A percentile compares a stretch with the other conserved stretches of the same genome.
These are phyloP conservation scores for Ophraella communa DNA, from an alignment of 2,888 invertebrate species.

Conservation along the genomic window DNA sequence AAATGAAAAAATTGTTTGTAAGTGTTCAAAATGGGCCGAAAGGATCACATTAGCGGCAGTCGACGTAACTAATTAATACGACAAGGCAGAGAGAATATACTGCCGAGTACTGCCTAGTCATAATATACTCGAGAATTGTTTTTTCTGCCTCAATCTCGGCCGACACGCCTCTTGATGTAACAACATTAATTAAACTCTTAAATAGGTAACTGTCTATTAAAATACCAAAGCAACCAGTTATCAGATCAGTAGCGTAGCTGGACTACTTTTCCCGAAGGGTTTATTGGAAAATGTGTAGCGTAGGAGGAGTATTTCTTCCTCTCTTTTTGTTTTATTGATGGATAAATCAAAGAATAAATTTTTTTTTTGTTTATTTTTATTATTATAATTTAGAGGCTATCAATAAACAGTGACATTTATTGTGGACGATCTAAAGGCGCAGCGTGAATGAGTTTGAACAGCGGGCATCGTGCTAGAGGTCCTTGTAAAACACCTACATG, in stretches of 20 bases:
- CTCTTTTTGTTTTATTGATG: no score
- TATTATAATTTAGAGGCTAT: not conserved
- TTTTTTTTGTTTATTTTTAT: not conserved
- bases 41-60: constrained; percentile 20
- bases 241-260: not conserved
- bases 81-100: constrained; percentile 24
- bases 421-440: not conserved
- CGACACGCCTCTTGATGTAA: constrained; percentile 52
- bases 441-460: not conserved
- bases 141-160: constrained; percentile 48
- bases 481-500: not conserved
- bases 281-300: no score
- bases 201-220: constrained; percentile 55
- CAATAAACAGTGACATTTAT: not conserved
- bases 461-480: not conserved
- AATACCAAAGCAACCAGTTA: constrained; percentile 45
- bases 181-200: constrained; percentile 56
- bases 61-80: constrained; percentile 31
- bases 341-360: no score
- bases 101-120: constrained; percentile 16
- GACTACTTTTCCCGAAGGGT: not conserved
- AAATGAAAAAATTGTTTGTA: no score
- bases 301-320: no score
- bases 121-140: constrained; percentile 33
- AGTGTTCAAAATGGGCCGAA: constrained; percentile 29